Evolutionary conservation across 2,888 invertebrate genomes (phyloP).

Genomic region (Bellardia bayeri): DNA sequence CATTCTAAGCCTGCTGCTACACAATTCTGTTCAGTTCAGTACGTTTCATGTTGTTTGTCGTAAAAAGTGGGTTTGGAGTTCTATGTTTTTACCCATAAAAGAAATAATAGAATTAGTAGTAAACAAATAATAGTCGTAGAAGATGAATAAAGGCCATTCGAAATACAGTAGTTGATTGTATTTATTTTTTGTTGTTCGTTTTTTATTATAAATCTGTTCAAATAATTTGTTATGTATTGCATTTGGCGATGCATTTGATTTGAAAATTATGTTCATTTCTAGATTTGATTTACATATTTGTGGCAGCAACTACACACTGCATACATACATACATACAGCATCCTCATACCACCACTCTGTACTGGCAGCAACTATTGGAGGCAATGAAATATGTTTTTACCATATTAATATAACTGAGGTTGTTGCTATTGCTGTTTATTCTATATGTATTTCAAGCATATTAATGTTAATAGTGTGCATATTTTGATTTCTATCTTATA

Average conservation of each 20-base stretch:
- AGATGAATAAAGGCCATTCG: conserved; percentile 17
- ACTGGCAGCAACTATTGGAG: neutral
- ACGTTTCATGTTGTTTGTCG: neutral
- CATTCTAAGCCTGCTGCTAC: neutral
- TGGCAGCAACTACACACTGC: conserved; percentile 33
- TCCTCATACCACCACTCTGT: too few species aligned
- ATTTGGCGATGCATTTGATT: conserved; percentile 71
- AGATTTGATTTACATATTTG: conserved; percentile 68
- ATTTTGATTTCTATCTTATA: conserved; percentile 70
- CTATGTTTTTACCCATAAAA: conserved; percentile 46
- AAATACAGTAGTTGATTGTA: conserved; percentile 60
- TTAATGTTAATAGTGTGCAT: conserved; percentile 66
- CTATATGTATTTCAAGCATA: conserved; percentile 35
- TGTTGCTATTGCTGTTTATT: conserved; percentile 14
- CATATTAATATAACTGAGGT: conserved; percentile 56
- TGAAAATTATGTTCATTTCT: conserved; percentile 69
- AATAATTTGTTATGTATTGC: conserved; percentile 72
- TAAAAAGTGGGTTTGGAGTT: conserved; percentile 32
- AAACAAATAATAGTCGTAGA: conserved; percentile 10
- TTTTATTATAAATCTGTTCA: conserved; percentile 64
- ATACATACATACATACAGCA: conserved; percentile 25
- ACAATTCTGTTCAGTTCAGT: neutral
- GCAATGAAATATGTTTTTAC: conserved; percentile 62
- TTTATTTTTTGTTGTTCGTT: conserved; percentile 52
- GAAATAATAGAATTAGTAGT: conserved; percentile 1